These are phyloP conservation scores for Nycticryphes semicollaris DNA, from an alignment of 2,113 vertebrate genomes.

Conservation along the genomic window DNA sequence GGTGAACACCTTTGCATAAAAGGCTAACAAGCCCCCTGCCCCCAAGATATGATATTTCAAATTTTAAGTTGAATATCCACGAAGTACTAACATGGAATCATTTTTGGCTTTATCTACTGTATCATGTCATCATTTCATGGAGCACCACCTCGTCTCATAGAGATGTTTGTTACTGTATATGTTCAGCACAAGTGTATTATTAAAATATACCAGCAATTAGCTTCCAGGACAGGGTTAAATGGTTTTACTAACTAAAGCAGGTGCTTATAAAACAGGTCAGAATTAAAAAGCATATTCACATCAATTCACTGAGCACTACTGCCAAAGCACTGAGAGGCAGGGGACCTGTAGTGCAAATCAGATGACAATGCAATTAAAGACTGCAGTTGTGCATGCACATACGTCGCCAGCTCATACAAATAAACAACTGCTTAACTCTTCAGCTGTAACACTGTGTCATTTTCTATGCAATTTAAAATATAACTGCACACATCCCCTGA, in stretches of 20 bases:
- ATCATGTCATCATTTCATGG: not conserved
- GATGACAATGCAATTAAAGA: not conserved
- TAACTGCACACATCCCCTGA: too few relatives aligned
- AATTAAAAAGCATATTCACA: not conserved
- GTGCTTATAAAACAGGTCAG: not conserved
- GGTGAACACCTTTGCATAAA: not conserved
- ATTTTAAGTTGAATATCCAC: not conserved
- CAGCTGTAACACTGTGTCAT: fast-evolving
- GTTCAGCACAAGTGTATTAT: not conserved
- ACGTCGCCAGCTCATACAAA: not conserved
- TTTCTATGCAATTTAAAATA: fast-evolving
- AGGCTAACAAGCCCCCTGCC: not conserved
- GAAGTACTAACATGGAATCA: not conserved
- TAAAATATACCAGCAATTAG: not conserved
- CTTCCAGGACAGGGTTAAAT: not conserved
- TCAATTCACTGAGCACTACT: not conserved
- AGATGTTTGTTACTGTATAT: fast-evolving
- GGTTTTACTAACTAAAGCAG: not conserved
- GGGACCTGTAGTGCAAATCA: not conserved
- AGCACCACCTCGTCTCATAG: not conserved
- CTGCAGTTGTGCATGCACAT: not conserved
- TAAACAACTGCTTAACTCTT: fast-evolving
- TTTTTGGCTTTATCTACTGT: not conserved
- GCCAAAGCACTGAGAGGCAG: not conserved
- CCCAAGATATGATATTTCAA: not conserved